Percentiles rank a stretch among this genome's conserved stretches.
Conservation (phyloP, 2,113 vertebrate species). For the Lasiurus cinereus region DNA sequence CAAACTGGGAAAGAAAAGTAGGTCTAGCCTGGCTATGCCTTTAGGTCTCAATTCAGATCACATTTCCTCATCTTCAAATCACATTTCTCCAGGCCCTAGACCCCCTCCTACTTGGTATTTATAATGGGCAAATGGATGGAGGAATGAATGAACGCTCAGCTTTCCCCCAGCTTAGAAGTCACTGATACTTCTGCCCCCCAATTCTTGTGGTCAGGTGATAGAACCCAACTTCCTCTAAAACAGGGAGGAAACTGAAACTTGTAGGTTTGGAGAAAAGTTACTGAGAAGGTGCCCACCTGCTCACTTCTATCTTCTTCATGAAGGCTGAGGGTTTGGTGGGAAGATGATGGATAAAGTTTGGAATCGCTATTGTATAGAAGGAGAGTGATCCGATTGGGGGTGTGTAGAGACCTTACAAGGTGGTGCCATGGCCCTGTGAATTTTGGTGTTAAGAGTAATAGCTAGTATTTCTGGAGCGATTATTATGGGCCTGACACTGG, state of each 20-base stretch:
- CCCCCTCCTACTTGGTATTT: background rate
- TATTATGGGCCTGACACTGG: background rate
- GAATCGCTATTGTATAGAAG: background rate
- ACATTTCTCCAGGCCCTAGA: background rate
- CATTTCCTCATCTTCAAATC: background rate
- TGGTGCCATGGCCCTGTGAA: background rate
- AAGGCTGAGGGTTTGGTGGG: background rate
- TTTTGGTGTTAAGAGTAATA: background rate
- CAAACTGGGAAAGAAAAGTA: background rate
- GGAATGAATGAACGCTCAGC: background rate
- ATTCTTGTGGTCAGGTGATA: background rate
- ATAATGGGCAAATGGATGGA: background rate
- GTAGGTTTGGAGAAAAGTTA: background rate
- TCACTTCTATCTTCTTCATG: background rate
- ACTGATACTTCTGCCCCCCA: background rate
- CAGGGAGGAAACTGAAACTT: background rate
- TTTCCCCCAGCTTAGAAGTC: background rate
- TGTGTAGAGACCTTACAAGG: background rate
- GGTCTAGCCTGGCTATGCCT: background rate
- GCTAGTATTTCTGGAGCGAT: constrained; percentile 3
- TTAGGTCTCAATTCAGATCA: background rate
- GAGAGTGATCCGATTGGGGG: accelerated
- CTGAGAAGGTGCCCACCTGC: background rate
- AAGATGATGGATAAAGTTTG: background rate
- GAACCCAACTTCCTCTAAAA: background rate